Percentiles rank a stretch among this genome's conserved stretches.
Evolutionary conservation across 2,888 invertebrate species (phyloP).

Genomic region (Hyppa rectilinea): DNA sequence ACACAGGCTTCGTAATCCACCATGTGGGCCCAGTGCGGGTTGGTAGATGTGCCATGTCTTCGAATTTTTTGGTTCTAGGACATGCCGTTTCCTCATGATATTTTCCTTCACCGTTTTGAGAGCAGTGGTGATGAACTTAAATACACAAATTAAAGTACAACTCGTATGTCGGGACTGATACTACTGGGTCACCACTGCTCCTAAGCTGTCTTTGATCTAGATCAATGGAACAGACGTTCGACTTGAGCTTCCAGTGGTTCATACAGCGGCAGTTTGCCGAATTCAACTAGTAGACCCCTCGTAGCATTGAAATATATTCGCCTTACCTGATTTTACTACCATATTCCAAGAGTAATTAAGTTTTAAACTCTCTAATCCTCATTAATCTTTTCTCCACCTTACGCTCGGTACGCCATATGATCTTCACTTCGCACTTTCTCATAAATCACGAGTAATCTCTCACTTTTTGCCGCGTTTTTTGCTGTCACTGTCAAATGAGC

Average conservation of each 20-base stretch:
- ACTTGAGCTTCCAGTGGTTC: background rate
- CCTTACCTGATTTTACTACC: constrained; percentile 19
- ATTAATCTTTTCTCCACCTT: constrained; percentile 34
- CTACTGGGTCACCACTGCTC: too few relatives aligned
- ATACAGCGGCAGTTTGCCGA: background rate
- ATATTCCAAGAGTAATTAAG: constrained; percentile 4
- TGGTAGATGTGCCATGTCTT: too few relatives aligned
- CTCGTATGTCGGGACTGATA: too few relatives aligned
- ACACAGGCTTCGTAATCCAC: too few relatives aligned
- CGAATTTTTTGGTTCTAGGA: too few relatives aligned
- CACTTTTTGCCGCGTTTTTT: constrained; percentile 63
- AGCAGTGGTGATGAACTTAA: too few relatives aligned
- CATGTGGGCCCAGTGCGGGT: too few relatives aligned
- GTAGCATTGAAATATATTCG: background rate
- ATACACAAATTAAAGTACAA: too few relatives aligned
- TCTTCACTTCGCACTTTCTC: constrained; percentile 34
- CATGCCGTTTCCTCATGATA: too few relatives aligned
- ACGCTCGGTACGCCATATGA: constrained; percentile 20
- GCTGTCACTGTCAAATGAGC: constrained; percentile 64
- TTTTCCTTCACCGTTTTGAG: too few relatives aligned
- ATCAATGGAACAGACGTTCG: too few relatives aligned
- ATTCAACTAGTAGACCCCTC: background rate
- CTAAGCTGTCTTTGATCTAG: background rate
- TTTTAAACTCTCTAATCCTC: background rate
- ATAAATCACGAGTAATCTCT: constrained; percentile 62